Percentiles rank a stretch among this genome's conserved stretches.
Evolutionary conservation across 2,797 vertebrate genomes (phyloP).

Genomic region (Aotus griseimembra): DNA sequence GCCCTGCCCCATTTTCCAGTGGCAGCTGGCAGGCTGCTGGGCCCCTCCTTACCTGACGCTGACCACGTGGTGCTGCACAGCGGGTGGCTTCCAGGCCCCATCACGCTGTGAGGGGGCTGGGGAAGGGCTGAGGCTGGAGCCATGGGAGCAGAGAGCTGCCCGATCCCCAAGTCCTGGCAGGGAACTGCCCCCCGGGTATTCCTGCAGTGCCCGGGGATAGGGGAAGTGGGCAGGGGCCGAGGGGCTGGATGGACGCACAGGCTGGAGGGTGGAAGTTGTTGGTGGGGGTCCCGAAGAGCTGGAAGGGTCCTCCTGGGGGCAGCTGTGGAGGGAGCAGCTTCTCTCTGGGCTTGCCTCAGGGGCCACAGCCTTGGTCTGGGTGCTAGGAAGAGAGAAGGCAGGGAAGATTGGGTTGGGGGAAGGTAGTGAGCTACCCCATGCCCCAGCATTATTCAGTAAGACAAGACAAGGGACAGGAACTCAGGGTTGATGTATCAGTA

Average conservation of each 20-base stretch:
- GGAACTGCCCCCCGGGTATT: conserved; percentile 77
- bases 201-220: conserved; percentile 81
- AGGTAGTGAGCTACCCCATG: not conserved
- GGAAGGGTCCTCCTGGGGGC: conserved; percentile 82
- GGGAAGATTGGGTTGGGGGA: not conserved
- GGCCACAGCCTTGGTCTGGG: conserved; percentile 53
- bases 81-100: conserved; percentile 85
- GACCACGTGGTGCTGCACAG: conserved; percentile 90
- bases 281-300: conserved; percentile 58
- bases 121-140: conserved; percentile 83
- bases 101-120: conserved; percentile 85
- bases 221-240: conserved; percentile 77
- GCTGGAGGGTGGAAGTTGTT: conserved; percentile 79
- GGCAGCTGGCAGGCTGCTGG: not conserved
- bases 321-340: conserved; percentile 86
- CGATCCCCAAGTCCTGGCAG: conserved; percentile 83
- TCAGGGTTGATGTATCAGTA: not conserved
- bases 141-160: conserved; percentile 83
- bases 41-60: conserved; percentile 90
- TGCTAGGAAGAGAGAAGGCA: conserved; percentile 55
- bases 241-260: conserved; percentile 79
- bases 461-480: not conserved
- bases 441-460: not conserved
- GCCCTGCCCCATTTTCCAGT: not conserved
- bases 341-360: conserved; percentile 84